Conservation (phyloP, 2,888 invertebrate species). For the Drosophila antonietae region DNA sequence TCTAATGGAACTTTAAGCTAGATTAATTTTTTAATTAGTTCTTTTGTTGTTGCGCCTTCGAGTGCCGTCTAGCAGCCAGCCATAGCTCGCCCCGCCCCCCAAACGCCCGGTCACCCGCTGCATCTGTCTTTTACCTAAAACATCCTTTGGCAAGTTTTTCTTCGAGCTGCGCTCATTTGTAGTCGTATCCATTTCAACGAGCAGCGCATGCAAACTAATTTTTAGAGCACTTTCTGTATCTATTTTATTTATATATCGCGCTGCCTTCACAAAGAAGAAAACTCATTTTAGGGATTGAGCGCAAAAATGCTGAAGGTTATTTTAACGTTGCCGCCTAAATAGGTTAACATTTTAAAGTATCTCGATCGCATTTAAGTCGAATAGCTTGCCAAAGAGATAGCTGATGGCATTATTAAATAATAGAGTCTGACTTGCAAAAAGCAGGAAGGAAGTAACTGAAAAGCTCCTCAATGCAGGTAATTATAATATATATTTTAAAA, state of each 20-base stretch:
- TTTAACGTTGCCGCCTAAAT: not conserved
- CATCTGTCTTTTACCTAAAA: conserved; percentile 39
- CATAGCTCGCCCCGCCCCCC: not conserved
- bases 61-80: conserved; percentile 57
- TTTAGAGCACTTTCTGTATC: conserved; percentile 53
- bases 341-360: conserved; percentile 1
- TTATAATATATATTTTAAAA: too few relatives aligned
- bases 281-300: not conserved
- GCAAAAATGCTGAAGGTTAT: not conserved
- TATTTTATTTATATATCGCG: conserved; percentile 48
- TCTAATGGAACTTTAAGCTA: conserved; percentile 80
- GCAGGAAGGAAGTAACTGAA: too few relatives aligned
- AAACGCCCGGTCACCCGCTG: too few relatives aligned
- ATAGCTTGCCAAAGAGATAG: fast-evolving
- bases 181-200: conserved; percentile 69
- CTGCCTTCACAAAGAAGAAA: conserved; percentile 6
- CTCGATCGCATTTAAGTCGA: not conserved
- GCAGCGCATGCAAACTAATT: conserved; percentile 74
- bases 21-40: conserved; percentile 83
- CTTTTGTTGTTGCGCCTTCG: conserved; percentile 78
- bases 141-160: conserved; percentile 57
- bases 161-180: conserved; percentile 58
- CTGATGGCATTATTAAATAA: not conserved
- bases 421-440: not conserved
- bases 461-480: too few relatives aligned